Evolutionary conservation across 2,888 invertebrate genomes (phyloP).

Genomic region (Lordiphosa andalusiaca): DNA sequence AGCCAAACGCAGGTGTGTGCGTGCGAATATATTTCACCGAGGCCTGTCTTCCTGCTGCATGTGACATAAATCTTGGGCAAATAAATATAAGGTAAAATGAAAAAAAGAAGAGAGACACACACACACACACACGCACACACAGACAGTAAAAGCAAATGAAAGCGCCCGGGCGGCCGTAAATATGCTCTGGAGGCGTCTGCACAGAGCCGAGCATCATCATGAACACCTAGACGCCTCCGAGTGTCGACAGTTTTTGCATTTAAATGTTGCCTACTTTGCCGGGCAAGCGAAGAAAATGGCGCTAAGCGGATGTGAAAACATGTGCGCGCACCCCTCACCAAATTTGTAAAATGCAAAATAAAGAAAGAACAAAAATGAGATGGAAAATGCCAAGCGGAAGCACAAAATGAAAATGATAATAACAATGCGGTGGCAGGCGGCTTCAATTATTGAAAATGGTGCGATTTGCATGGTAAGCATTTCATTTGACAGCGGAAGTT

Average conservation of each 20-base stretch:
- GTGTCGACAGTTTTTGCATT: conserved; percentile 70
- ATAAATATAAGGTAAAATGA: conserved; percentile 48
- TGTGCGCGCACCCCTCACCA: conserved; percentile 48
- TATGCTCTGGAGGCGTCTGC: conserved; percentile 31
- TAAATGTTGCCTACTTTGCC: conserved; percentile 64
- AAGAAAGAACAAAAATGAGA: conserved; percentile 17
- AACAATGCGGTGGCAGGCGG: conserved; percentile 59
- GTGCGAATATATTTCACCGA: conserved; percentile 36
- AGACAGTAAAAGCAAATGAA: conserved; percentile 56
- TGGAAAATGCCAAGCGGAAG: conserved; percentile 35
- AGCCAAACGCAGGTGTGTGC: conserved; percentile 11
- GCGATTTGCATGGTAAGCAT: conserved; percentile 67
- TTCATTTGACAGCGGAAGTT: conserved; percentile 66
- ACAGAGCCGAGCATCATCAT: conserved; percentile 37
- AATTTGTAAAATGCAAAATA: conserved; percentile 25
- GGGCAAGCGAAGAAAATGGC: conserved; percentile 45
- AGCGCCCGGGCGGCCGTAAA: conserved; percentile 57
- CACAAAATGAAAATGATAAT: conserved; percentile 64
- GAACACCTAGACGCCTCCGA: conserved; percentile 61
- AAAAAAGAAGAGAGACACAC: conserved; percentile 13
- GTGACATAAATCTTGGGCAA: conserved; percentile 67
- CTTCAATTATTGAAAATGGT: conserved; percentile 63
- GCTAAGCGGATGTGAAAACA: conserved; percentile 60
- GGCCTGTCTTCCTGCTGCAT: conserved; percentile 43
- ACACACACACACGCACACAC: conserved; percentile 39